phyloP scores from a whole-genome alignment of 2,113 vertebrate genomes.

The Seriola quinqueradiata region DNA sequence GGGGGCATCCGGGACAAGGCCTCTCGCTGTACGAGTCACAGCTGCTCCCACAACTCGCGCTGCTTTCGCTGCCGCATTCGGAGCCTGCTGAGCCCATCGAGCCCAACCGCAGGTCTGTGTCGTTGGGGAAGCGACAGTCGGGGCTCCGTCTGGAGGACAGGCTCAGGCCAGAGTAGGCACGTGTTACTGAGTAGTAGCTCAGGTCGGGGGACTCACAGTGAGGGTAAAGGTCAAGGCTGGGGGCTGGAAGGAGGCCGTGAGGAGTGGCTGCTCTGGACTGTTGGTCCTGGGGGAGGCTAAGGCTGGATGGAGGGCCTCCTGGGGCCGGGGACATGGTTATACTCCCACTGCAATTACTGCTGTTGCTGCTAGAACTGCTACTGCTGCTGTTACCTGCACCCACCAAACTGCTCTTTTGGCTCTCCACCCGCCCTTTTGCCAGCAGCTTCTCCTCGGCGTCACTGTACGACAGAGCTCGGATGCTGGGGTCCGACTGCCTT shows the following conservation, averaged over 20 bases:
- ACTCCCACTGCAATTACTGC: slow-evolving; percentile 29
- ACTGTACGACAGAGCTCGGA: slow-evolving; percentile 92
- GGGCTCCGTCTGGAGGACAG: slow-evolving; percentile 90
- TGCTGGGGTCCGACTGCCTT: slow-evolving; percentile 94
- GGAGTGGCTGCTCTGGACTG: slow-evolving; percentile 84
- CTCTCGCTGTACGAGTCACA: slow-evolving; percentile 91
- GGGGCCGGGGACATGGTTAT: slow-evolving; percentile 83
- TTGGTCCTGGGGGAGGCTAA: slow-evolving; percentile 89
- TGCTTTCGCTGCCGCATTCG: slow-evolving; percentile 96
- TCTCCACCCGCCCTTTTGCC: slow-evolving; percentile 91
- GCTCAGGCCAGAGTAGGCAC: slow-evolving; percentile 89
- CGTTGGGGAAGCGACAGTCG: slow-evolving; percentile 89
- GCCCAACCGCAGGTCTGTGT: slow-evolving; percentile 89
- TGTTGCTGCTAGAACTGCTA: slow-evolving; percentile 15
- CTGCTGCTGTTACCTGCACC: slow-evolving; percentile 8
- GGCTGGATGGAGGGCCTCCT: slow-evolving; percentile 87
- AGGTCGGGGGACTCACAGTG: slow-evolving; percentile 95
- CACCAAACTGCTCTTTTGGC: slow-evolving; percentile 79
- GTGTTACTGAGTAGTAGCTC: slow-evolving; percentile 93
- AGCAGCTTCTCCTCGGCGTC: slow-evolving; percentile 96
- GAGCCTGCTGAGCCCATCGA: slow-evolving; percentile 92
- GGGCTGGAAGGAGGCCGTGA: slow-evolving; percentile 84
- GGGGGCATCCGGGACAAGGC: slow-evolving; percentile 87
- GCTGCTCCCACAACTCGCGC: slow-evolving; percentile 91
- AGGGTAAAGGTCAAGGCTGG: slow-evolving; percentile 91